Evolutionary conservation across 2,797 vertebrate genomes (phyloP), one percentile per base, ranked within the genome.

Genomic region (Mareca penelope): DNA sequence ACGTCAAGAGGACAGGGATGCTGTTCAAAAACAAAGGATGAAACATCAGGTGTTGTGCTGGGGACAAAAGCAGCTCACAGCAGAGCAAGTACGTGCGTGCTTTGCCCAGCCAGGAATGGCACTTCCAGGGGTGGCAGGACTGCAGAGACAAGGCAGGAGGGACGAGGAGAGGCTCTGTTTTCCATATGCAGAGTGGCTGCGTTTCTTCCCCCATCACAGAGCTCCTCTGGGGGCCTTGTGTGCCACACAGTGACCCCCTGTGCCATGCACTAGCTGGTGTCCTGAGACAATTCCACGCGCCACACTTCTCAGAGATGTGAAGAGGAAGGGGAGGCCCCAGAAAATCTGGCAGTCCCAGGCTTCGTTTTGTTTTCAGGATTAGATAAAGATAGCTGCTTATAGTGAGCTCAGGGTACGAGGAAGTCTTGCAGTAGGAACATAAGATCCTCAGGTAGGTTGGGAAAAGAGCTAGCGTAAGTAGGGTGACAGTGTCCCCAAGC

Each of bases 171-270:
- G 1, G 50, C 40, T 77, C 40, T 2, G 1, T 61, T 46, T 71
- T 48, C 42, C 59, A 57, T 6, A 26, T 0, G 0, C 17, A 33
- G 24, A 75, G n/a, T 2, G 11, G 37, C 5, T 76, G 42, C 1
- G 1, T 31, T 63, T 56, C 2, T 4, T 15, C 29, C 29, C 7
- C 1, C 40, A 52, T 6, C 1, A 2, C 29, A 72, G 37, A 85
- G 42, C 22, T 72, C 29, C 31, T 68, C 3, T 48, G 60, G 16
- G 40, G 37, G 4, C 12, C 23, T 6, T 0, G 0, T 1, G 0
- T 39, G 19, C 19, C 12, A 35, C 6, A 3, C 10, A 59, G 42
- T 17, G 37, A 85, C 67, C 65, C 40, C 40, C 0, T 2, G 78
- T 10, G 6, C 85, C 22, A 26, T 2, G 11, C 3, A 42, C 29